Percentiles rank a stretch among this genome's conserved stretches.
phyloP scores from a whole-genome alignment of 1,140 invertebrate genomes.

The Platyscapa corneri region DNA sequence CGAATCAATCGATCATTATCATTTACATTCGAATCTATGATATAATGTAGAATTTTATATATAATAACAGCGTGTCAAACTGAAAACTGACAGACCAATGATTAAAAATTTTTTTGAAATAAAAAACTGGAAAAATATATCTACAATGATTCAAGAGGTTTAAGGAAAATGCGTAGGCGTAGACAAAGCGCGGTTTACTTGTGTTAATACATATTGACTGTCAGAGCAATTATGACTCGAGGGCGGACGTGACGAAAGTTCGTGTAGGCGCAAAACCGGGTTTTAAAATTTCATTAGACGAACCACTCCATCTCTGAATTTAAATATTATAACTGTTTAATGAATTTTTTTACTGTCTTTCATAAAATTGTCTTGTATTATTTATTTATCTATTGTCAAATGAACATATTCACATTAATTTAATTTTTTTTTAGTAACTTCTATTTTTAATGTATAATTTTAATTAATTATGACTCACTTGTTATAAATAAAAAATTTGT shows the following conservation, averaged over 20 bases:
- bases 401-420: neutral
- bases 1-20: neutral
- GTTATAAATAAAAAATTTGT: no score
- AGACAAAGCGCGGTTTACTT: neutral
- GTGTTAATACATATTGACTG: neutral
- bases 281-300: conserved; percentile 3
- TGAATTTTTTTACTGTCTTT: neutral
- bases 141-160: neutral
- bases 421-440: no score
- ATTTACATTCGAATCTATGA: neutral
- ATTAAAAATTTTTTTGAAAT: neutral
- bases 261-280: neutral
- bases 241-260: conserved; percentile 38
- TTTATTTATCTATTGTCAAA: neutral
- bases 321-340: neutral
- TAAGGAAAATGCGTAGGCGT: neutral
- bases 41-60: neutral
- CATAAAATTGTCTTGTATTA: neutral
- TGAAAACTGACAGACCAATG: neutral
- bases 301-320: neutral
- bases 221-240: neutral
- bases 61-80: neutral
- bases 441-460: no score
- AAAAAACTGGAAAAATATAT: neutral
- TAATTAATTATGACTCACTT: no score